phyloP scores from a whole-genome alignment of 2,113 vertebrate genomes.

The Syngnathus typhle region DNA sequence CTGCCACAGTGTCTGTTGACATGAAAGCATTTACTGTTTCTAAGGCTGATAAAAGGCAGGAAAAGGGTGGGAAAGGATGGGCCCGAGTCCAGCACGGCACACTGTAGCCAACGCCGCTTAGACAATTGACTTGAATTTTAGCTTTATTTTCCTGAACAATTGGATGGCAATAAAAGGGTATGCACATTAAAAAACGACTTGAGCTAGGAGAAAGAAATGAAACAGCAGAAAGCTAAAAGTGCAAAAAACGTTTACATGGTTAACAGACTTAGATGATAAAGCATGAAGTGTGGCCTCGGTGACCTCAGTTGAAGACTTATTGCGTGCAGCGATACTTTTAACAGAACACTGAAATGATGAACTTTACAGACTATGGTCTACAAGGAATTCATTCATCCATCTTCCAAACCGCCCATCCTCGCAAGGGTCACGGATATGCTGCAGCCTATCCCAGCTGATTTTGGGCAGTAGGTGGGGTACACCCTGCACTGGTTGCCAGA shows the following conservation, averaged over 20 bases:
- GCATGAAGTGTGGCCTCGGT: conserved; percentile 1
- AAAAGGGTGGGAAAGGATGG: conserved; percentile 59
- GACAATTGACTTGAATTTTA: conserved; percentile 57
- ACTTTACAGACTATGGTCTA: background rate
- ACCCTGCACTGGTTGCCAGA: too few relatives aligned
- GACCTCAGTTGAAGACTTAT: background rate
- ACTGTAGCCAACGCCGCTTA: conserved; percentile 38
- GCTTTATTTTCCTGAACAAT: conserved; percentile 44
- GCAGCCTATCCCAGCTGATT: too few relatives aligned
- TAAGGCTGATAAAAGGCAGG: conserved; percentile 61
- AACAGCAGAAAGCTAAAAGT: conserved; percentile 21
- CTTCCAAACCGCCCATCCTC: too few relatives aligned
- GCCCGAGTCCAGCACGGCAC: conserved; percentile 27
- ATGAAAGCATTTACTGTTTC: conserved; percentile 55
- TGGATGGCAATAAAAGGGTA: conserved; percentile 38
- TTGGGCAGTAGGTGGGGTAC: too few relatives aligned
- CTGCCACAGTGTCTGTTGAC: conserved; percentile 61
- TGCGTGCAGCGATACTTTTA: background rate
- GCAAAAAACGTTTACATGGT: conserved; percentile 9
- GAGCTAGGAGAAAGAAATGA: conserved; percentile 37
- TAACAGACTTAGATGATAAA: conserved; percentile 2
- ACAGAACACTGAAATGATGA: background rate
- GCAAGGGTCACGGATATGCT: too few relatives aligned
- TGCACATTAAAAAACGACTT: conserved; percentile 13
- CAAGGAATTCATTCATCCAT: too few relatives aligned